Evolutionary conservation across 2,888 invertebrate genomes (phyloP).

Genomic region (Agonopterix arenella): DNA sequence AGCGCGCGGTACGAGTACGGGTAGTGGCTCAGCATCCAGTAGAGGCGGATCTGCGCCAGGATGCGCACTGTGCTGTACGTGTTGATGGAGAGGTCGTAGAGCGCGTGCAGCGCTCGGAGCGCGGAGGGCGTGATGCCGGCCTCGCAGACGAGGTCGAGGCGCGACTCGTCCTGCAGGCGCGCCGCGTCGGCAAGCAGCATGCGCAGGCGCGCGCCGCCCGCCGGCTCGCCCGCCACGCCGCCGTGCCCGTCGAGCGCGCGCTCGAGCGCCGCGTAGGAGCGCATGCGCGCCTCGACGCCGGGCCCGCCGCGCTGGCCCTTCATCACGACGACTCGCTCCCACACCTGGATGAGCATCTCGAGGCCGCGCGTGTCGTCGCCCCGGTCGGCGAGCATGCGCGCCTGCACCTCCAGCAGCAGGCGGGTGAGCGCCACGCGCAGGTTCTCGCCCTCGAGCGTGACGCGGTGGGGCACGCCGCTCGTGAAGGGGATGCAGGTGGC

Average conservation of each 20-base stretch:
- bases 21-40: constrained; percentile 78
- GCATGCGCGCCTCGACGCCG: constrained; percentile 80
- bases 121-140: constrained; percentile 55
- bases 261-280: constrained; percentile 80
- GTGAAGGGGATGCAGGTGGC: constrained; percentile 69
- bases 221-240: constrained; percentile 68
- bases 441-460: constrained; percentile 82
- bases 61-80: constrained; percentile 72
- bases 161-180: constrained; percentile 78
- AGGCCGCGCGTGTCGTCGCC: constrained; percentile 90
- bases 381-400: constrained; percentile 78
- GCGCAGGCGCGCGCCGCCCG: constrained; percentile 60
- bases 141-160: constrained; percentile 54
- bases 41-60: constrained; percentile 81
- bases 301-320: constrained; percentile 51
- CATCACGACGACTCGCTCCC: constrained; percentile 72
- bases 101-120: constrained; percentile 41
- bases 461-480: constrained; percentile 52
- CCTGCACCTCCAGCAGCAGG: constrained; percentile 79
- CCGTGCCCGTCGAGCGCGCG: constrained; percentile 79
- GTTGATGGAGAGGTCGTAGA: constrained; percentile 51
- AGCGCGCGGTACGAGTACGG: constrained; percentile 83
- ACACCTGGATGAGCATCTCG: constrained; percentile 79
- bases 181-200: constrained; percentile 81
- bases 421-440: constrained; percentile 79